Percentiles rank a stretch among this genome's conserved stretches.
These are phyloP conservation scores for Colletes latitarsis DNA, from an alignment of 1,140 invertebrate genomes.

Conservation along the genomic window DNA sequence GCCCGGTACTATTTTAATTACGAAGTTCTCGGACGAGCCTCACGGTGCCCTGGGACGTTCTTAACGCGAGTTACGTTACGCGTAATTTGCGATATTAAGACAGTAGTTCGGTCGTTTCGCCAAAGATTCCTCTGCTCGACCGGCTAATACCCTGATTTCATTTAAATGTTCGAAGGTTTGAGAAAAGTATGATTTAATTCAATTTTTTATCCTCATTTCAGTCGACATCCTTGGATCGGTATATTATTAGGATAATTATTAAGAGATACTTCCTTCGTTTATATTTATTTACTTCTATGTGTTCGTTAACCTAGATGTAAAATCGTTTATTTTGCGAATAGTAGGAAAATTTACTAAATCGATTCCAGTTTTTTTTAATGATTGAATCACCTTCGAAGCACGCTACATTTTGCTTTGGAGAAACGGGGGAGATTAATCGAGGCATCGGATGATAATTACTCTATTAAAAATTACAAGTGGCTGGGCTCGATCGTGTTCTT, in stretches of 20 bases:
- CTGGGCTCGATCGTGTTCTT: no score
- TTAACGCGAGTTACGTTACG: background rate
- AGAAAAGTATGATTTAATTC: background rate
- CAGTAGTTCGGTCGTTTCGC: background rate
- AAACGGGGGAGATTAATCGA: background rate
- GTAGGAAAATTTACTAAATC: no score
- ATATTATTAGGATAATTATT: no score
- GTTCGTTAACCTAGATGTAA: no score
- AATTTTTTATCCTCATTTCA: background rate
- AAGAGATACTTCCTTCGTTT: no score
- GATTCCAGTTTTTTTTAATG: no score
- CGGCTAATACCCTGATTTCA: no score
- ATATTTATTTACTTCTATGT: no score
- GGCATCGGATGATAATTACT: background rate
- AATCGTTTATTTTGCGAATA: no score
- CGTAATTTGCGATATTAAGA: conserved; percentile 32
- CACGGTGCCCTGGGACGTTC: background rate
- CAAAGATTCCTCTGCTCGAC: background rate
- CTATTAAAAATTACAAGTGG: background rate
- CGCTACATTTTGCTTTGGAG: no score
- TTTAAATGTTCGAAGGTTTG: background rate
- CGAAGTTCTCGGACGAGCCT: background rate
- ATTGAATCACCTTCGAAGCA: no score
- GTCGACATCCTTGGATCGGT: no score
- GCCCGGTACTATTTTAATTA: conserved; percentile 36